Evolutionary conservation across 1,140 invertebrate species (phyloP).

Genomic region (Drosophila pruinosa): DNA sequence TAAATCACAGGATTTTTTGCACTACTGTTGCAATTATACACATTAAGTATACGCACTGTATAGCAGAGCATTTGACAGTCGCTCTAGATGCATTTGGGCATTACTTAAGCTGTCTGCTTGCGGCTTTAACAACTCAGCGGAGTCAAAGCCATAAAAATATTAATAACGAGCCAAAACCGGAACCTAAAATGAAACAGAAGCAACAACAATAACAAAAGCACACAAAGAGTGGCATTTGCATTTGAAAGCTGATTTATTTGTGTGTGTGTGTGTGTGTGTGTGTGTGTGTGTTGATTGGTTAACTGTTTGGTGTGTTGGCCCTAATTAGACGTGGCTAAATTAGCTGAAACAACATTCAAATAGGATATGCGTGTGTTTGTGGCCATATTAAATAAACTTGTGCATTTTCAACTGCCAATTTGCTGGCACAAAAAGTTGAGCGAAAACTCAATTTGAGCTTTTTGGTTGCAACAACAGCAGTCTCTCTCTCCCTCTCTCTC

Average conservation of each 20-base stretch:
- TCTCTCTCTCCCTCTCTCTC: neutral
- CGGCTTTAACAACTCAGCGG: slow-evolving; percentile 20
- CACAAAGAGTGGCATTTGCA: slow-evolving; percentile 18
- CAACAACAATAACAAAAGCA: slow-evolving; percentile 1
- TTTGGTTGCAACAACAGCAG: slow-evolving; percentile 4
- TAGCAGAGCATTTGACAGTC: too few relatives aligned
- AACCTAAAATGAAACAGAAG: neutral
- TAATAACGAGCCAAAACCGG: slow-evolving; percentile 37
- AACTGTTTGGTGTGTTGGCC: slow-evolving; percentile 35
- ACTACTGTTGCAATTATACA: too few relatives aligned
- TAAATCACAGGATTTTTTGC: too few relatives aligned
- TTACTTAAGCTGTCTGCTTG: slow-evolving; percentile 17
- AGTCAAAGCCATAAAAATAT: slow-evolving; percentile 40
- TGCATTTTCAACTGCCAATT: slow-evolving; percentile 43
- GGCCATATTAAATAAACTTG: slow-evolving; percentile 46
- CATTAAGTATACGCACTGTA: neutral
- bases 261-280: slow-evolving; percentile 1
- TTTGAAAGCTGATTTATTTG: slow-evolving; percentile 48
- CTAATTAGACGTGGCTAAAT: slow-evolving; percentile 30
- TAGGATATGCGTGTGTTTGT: slow-evolving; percentile 2
- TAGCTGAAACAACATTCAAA: slow-evolving; percentile 26
- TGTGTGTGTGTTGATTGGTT: slow-evolving; percentile 9
- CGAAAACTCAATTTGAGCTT: slow-evolving; percentile 45
- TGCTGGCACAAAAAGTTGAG: slow-evolving; percentile 44
- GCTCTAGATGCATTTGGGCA: too few relatives aligned